A percentile compares a stretch with the other conserved stretches of the same genome.
These are phyloP conservation scores for Meriones unguiculatus DNA, from an alignment of 2,113 vertebrate species.

Conservation along the genomic window DNA sequence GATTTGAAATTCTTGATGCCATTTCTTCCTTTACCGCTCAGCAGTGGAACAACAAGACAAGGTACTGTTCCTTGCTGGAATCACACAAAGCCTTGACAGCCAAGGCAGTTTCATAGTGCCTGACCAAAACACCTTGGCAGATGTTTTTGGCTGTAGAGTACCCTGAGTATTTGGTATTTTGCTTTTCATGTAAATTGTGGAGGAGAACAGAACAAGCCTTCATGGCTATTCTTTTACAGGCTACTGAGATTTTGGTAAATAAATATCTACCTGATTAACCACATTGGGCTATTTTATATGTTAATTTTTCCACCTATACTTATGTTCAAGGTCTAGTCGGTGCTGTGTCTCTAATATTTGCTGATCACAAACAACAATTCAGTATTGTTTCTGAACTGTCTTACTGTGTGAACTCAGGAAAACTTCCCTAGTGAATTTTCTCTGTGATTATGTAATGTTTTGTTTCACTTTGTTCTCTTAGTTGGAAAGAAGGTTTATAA, in stretches of 20 bases:
- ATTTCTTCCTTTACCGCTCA: slow-evolving; percentile 54
- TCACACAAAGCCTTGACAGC: not conserved
- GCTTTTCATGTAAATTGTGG: slow-evolving; percentile 37
- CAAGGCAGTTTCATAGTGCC: slow-evolving; percentile 47
- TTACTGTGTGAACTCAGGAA: not conserved
- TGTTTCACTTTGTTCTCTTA: slow-evolving; percentile 57
- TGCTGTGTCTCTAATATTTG: not conserved
- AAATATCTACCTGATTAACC: slow-evolving; percentile 44
- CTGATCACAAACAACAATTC: not conserved
- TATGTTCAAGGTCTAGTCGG: slow-evolving; percentile 1
- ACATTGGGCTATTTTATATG: not conserved
- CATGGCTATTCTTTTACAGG: slow-evolving; percentile 21
- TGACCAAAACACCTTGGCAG: slow-evolving; percentile 65
- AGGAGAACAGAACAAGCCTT: slow-evolving; percentile 69
- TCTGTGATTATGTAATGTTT: not conserved
- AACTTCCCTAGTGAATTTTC: not conserved
- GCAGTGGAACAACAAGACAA: slow-evolving; percentile 30
- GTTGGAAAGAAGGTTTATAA: not conserved
- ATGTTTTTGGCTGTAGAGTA: slow-evolving; percentile 46
- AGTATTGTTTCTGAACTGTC: slow-evolving; percentile 22
- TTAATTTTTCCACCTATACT: not conserved
- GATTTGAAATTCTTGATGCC: slow-evolving; percentile 38
- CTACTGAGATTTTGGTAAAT: not conserved
- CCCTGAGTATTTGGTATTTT: slow-evolving; percentile 40
- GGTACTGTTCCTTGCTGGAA: slow-evolving; percentile 43